Evolutionary conservation across 2,888 invertebrate species (phyloP), one percentile per base, ranked within the genome.

Genomic region (Mimumesa dahlbomi): DNA sequence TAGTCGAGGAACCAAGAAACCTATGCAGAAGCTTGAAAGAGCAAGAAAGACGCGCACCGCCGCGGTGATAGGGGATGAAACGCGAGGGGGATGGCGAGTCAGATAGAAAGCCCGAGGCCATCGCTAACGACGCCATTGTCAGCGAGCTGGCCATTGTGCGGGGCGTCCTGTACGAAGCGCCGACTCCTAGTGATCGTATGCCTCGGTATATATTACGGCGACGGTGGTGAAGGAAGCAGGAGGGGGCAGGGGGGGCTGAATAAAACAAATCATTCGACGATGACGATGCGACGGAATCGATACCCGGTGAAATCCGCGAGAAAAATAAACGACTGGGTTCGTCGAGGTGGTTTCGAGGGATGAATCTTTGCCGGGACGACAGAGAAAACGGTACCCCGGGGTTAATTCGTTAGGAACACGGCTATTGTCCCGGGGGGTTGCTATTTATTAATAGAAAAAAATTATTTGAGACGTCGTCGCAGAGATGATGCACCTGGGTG

Each of bases 111-210:
- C 86, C 86, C 81, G 84, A 80, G 84, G 87, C 84, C 81, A 82
- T 84, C 81, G 84, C 88, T 89, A 89, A 88, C 88, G 89, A 89
- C 86, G 87, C 85, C 87, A 89, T 88, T 89, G 88, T 88, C 84
- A 85, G 81, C 84, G 76, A 77, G 75, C 83, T 77, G 77, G 82
- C 86, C 82, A 87, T 88, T 88, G 86, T 87, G 83, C 81, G 74
- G 68, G 63, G 81, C 78, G 86, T 85, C 82, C 85, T 81, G 82
- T 70, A 71, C 72, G 71, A 63, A 68, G 69, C 75, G 74, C 62
- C 71, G 75, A 73, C 80, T 73, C 71, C 73, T 77, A 63, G 73
- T 65, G 66, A 73, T 70, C 75, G 64, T 40, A 29, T 45, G 40
- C 31, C 61, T 65, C 52, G 34, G 63, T 65, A 72, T 76, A 77